These are phyloP conservation scores for Sebastes kiyomatsui DNA, from an alignment of 2,797 vertebrate genomes.

Conservation along the genomic window DNA sequence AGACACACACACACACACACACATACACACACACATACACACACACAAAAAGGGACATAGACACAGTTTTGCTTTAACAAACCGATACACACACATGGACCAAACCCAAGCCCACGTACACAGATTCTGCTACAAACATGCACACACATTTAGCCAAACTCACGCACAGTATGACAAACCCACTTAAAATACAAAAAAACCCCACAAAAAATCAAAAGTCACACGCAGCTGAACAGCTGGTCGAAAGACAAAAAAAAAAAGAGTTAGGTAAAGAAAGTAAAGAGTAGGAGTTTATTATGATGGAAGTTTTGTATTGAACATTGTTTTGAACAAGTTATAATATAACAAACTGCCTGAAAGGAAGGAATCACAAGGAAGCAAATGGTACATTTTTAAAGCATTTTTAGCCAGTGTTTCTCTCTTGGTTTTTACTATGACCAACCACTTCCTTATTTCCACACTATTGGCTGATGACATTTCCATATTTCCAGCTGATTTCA, in stretches of 20 bases:
- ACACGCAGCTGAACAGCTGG: neutral
- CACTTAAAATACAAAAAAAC: neutral
- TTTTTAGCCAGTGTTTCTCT: neutral
- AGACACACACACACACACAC: slow-evolving; percentile 27
- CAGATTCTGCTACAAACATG: neutral
- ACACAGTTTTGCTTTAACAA: slow-evolving; percentile 14
- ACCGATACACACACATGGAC: neutral
- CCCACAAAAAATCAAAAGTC: neutral
- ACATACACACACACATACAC: slow-evolving; percentile 24
- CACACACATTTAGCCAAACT: neutral
- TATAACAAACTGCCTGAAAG: neutral
- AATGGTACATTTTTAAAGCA: neutral
- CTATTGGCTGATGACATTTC: slow-evolving; percentile 39
- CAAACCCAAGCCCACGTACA: no score
- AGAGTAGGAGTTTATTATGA: neutral
- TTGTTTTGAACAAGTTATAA: neutral
- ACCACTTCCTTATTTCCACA: slow-evolving; percentile 15
- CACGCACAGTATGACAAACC: neutral
- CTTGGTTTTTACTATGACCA: neutral
- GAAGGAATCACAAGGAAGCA: neutral
- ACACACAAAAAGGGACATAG: slow-evolving; percentile 1
- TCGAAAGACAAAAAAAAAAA: neutral
- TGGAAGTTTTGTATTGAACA: neutral
- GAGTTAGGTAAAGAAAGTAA: neutral
- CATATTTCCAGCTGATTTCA: slow-evolving; percentile 54